Conservation (phyloP, 92 coral and sea anemone genomes). For the Phenganax subtilis region DNA sequence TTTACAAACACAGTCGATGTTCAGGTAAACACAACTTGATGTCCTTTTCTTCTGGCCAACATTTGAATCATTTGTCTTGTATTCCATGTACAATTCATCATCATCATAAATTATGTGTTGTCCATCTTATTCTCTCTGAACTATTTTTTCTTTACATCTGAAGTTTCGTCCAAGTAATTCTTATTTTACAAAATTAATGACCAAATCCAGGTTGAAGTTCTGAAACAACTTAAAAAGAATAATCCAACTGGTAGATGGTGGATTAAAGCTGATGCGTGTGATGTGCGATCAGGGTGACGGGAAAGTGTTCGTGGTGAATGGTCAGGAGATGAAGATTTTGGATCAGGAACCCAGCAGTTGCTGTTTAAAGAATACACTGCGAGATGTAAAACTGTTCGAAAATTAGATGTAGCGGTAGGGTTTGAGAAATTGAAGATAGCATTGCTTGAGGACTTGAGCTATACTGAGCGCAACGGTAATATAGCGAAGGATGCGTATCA, state of each 20-base stretch:
- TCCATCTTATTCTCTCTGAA: no score
- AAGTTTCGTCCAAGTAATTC: no score
- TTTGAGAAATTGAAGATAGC: constrained; percentile 40
- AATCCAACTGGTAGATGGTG: constrained; percentile 66
- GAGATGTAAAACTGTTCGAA: neutral
- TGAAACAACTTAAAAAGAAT: constrained; percentile 37
- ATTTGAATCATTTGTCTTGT: no score
- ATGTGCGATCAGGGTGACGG: constrained; percentile 54
- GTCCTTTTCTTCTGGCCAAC: no score
- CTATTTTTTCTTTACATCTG: no score
- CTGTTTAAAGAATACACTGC: constrained; percentile 36
- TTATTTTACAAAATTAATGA: no score
- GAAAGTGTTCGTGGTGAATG: constrained; percentile 59
- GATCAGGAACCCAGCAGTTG: constrained; percentile 27
- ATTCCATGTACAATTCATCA: no score
- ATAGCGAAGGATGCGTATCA: constrained; percentile 40
- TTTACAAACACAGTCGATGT: no score
- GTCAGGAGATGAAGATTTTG: constrained; percentile 74
- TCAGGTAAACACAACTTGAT: no score
- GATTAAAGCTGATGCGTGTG: constrained; percentile 77
- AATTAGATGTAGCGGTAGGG: constrained; percentile 21
- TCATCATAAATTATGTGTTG: no score
- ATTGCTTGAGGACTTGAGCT: constrained; percentile 36
- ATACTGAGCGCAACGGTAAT: neutral
- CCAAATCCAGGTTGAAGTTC: constrained; percentile 46